Evolutionary conservation across 2,113 vertebrate genomes (phyloP), one percentile per base, ranked within the genome.

Genomic region (Salvelinus sp.): DNA sequence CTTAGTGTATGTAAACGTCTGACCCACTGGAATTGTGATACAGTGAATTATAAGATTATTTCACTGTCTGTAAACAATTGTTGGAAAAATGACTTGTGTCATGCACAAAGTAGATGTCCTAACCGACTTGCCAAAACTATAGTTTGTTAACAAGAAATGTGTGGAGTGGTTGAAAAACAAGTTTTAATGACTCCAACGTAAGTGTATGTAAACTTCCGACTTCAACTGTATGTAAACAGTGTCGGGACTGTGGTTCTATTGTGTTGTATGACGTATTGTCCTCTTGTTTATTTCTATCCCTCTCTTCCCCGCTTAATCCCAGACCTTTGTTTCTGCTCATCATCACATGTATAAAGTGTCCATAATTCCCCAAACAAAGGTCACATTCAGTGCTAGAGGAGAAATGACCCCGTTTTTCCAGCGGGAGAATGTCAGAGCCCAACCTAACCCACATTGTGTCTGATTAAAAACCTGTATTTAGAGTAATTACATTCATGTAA

Each of bases 291-390:
- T 81, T 77, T 76, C 28, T 6, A 2, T 30, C 9, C 28, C 74
- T 84, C 80, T 82, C 64, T 79, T 90, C 87, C 86, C 87, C 78
- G 79, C 88, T 88, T 91, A 90, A 91, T 92, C 86, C 89, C 83
- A 91, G 85, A 90, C 88, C 85, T 89, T 89, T 93, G 91, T 92
- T 81, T 85, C 74, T 82, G 88, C 79, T 90, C 88, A 87, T 86
- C 82, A 72, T 85, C 82, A 79, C 72, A 47, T 78, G 79, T 79
- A 87, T 74, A 72, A 33, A 82, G 62, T 85, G 73, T 81, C 76
- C 77, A 80, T 88, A 87, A 91, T 87, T 87, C 86, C 80, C 78
- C 27, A 82, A 92, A 92, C 86, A 92, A 92, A 91, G 91, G 85
- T 91, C 85, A 91, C 86, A 91, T 90, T 91, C 82, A 90, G 77